Percentiles rank a stretch among this genome's conserved stretches.
These are phyloP conservation scores for Tyrannus savana DNA, from an alignment of 2,113 vertebrate genomes.

Conservation along the genomic window DNA sequence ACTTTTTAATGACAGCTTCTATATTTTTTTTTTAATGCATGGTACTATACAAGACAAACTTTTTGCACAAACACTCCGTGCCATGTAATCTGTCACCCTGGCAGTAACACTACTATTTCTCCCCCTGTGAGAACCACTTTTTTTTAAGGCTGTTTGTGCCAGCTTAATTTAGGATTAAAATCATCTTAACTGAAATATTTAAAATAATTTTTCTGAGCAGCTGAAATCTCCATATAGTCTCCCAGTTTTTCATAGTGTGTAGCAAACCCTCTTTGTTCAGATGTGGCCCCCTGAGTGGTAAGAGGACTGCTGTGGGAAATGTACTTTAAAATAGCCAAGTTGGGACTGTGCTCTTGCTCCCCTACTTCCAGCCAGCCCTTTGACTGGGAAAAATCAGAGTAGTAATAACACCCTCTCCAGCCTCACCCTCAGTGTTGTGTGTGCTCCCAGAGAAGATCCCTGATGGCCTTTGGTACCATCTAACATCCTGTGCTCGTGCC, in stretches of 20 bases:
- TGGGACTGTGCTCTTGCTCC: neutral
- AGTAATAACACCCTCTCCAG: too few species aligned
- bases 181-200: neutral
- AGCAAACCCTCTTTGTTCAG: neutral
- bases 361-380: neutral
- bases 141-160: neutral
- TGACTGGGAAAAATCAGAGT: neutral
- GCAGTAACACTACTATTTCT: neutral
- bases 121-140: neutral
- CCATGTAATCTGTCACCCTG: rapidly evolving
- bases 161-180: neutral
- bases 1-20: neutral
- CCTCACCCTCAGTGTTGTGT: rapidly evolving
- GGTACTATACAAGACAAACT: neutral
- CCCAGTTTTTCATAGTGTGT: neutral
- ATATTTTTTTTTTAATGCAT: neutral
- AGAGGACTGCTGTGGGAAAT: neutral
- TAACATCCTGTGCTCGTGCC: rapidly evolving
- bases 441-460: neutral
- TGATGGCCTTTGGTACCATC: neutral
- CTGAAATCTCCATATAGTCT: neutral
- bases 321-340: neutral
- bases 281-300: neutral
- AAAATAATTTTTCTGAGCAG: neutral
- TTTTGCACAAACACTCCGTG: neutral